Evolutionary conservation across 2,113 vertebrate genomes (phyloP).

Genomic region (Podilymbus podiceps): DNA sequence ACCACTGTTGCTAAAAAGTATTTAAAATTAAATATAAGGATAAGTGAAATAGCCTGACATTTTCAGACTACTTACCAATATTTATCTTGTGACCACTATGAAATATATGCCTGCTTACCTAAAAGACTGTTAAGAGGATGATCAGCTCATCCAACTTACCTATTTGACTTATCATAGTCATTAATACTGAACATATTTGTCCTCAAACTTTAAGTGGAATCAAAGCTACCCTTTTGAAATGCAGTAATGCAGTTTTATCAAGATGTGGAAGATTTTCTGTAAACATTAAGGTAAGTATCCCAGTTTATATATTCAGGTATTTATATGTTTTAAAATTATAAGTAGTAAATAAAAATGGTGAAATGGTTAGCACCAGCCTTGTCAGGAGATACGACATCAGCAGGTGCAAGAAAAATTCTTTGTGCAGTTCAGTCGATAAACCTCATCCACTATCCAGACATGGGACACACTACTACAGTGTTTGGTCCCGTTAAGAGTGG

Average conservation of each 20-base stretch:
- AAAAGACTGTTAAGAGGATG: neutral
- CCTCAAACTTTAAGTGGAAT: neutral
- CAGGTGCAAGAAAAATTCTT: neutral
- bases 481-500: neutral
- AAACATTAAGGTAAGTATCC: neutral
- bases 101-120: neutral
- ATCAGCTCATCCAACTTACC: neutral
- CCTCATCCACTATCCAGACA: neutral
- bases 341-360: neutral
- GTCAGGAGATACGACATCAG: neutral
- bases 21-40: neutral
- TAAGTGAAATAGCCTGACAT: neutral
- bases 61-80: neutral
- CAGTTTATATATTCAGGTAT: neutral
- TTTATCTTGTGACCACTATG: neutral
- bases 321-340: neutral
- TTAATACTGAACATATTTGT: neutral
- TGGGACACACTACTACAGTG: fast-evolving
- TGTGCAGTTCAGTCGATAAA: neutral
- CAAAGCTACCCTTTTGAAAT: neutral
- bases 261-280: neutral
- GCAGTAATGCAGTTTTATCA: neutral
- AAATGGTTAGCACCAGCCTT: neutral
- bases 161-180: neutral
- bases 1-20: neutral